Base-by-base conservation (phyloP, 2,113 vertebrate genomes). In the Sylvia atricapilla region DNA sequence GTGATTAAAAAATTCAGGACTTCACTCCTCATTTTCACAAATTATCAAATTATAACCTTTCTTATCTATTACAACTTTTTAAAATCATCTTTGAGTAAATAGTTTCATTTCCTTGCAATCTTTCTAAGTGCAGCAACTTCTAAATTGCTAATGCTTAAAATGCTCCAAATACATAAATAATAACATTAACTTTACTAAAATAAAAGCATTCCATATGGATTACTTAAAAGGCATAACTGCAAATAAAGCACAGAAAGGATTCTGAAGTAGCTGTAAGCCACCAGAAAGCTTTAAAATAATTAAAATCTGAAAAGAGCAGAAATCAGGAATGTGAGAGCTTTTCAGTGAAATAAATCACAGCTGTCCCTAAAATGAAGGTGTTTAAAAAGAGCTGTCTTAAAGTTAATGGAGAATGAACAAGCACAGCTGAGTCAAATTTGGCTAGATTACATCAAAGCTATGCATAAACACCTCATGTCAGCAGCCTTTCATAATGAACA, bases 281-380 rank as follows among this genome's bases (percentile, higher is more conserved):
- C 47, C 25, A 56, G 60, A 90, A 89, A 84, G 74, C 50, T 76
- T 68, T 68, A 92, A 68, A 64, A 37, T 49, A 91, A 63, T 78
- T 90, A 87, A 53, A 95, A 66, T 37, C 69, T 56, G 53, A 82
- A 68, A 89, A 89, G 25, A 33, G 30, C 8, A 86, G 86, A 93
- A 88, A 83, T 37, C 11, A 7, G 47, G 18, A 81, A 81, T 33
- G 35, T 56, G 49, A 73, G 70, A 79, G 60, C 41, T 91, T 91
- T 87, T 85, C 66, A 90, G 49, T 30, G 53, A 84, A 94, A 94
- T n/a, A 82, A 87, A 78, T 67, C 87, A 92, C 77, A 86, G 73
- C 69, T 87, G 58, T 56, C 77, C 30, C 80, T 72, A 75, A 87
- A 86, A 76, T 31, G 20, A 89, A 89, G 84, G 46, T 68, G 37